Evolutionary conservation across 2,113 vertebrate genomes (phyloP).

Genomic region (Chaetops frenatus): DNA sequence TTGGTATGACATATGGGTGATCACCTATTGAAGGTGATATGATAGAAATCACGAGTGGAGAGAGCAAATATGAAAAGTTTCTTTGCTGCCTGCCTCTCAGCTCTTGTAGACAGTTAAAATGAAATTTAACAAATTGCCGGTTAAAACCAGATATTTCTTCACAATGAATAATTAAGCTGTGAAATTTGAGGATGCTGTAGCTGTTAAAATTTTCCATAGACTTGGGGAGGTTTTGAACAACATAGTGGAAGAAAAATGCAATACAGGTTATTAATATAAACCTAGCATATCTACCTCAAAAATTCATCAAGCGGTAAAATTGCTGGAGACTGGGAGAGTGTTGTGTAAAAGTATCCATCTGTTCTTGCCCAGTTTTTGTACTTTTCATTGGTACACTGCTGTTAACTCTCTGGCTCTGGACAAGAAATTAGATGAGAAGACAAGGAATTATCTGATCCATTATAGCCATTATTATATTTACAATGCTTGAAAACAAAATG

Average conservation of each 20-base stretch:
- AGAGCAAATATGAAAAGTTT: background rate
- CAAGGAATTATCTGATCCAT: background rate
- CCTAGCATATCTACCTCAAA: background rate
- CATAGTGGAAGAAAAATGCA: background rate
- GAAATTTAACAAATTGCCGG: background rate
- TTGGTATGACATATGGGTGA: background rate
- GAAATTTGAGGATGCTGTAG: background rate
- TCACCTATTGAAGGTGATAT: background rate
- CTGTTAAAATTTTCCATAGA: background rate
- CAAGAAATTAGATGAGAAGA: background rate
- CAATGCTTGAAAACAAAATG: background rate
- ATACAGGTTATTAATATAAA: background rate
- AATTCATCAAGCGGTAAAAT: background rate
- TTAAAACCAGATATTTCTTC: slow-evolving; percentile 20
- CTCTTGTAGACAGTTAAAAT: background rate
- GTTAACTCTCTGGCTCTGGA: background rate
- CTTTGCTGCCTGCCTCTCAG: background rate
- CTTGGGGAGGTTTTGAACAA: background rate
- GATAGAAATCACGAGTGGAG: background rate
- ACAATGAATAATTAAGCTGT: background rate
- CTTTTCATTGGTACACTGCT: background rate
- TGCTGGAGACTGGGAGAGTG: background rate
- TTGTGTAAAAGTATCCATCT: background rate
- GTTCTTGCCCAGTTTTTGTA: background rate
- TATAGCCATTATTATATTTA: background rate